A percentile compares a stretch with the other conserved stretches of the same genome.
Conservation (phyloP, 2,888 invertebrate genomes). For the Mythimna lalbum region DNA sequence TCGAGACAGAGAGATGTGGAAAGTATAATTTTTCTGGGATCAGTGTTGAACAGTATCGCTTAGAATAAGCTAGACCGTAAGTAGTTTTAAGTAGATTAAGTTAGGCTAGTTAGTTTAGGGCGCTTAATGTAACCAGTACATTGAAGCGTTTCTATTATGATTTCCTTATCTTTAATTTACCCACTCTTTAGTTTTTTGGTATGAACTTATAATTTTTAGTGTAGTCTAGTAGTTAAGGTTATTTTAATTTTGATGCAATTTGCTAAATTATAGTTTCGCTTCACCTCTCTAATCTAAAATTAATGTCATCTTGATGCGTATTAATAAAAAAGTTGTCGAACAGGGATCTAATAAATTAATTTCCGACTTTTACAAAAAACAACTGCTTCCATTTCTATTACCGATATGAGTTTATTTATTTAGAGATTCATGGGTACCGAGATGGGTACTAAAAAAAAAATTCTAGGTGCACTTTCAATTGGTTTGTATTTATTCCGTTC, state of each 20-base stretch:
- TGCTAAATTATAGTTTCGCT: constrained; percentile 43
- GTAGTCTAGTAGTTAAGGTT: constrained; percentile 52
- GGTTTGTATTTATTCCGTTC: background rate
- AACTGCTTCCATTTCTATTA: background rate
- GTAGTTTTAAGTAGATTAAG: constrained; percentile 19
- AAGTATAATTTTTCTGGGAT: constrained; percentile 36
- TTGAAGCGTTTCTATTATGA: constrained; percentile 50
- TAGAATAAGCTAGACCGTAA: constrained; percentile 35
- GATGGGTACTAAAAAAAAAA: background rate
- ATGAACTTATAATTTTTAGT: constrained; percentile 51
- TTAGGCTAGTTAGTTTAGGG: constrained; percentile 25
- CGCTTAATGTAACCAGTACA: constrained; percentile 52
- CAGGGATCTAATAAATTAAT: background rate
- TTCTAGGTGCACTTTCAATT: background rate
- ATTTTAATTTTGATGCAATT: constrained; percentile 43
- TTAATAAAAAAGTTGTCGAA: constrained; percentile 28
- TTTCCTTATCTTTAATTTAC: constrained; percentile 49
- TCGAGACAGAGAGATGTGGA: constrained; percentile 67
- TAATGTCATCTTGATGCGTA: constrained; percentile 39
- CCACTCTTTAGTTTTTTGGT: constrained; percentile 52
- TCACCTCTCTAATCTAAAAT: constrained; percentile 26
- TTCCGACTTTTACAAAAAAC: background rate
- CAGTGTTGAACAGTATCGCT: constrained; percentile 50
- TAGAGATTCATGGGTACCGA: no score
- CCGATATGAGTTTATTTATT: background rate